phyloP scores from a whole-genome alignment of 2,797 vertebrate genomes.

The Coracias cyanogaster region DNA sequence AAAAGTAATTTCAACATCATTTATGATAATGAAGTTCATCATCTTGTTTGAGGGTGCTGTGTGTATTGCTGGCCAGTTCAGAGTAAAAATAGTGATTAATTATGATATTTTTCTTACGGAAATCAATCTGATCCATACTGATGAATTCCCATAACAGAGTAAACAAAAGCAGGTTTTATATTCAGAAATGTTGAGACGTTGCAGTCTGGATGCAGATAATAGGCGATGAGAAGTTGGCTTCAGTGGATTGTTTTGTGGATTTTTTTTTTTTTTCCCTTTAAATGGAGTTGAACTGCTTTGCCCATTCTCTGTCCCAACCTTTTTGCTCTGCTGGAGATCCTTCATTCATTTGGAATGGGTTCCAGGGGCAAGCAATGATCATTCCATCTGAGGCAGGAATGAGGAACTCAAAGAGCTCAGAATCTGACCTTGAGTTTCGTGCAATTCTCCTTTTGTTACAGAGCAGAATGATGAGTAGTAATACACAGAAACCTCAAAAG shows the following conservation, averaged over 20 bases:
- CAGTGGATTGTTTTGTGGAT: not conserved
- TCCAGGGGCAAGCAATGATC: not conserved
- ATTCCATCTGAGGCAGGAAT: not conserved
- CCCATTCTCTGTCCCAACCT: accelerated
- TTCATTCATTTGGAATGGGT: not conserved
- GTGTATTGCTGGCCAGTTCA: not conserved
- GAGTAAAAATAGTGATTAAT: not conserved
- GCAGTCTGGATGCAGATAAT: not conserved
- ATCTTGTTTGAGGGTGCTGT: constrained; percentile 5
- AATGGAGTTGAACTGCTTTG: not conserved
- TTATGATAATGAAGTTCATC: constrained; percentile 1
- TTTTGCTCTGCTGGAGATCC: not conserved
- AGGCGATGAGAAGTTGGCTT: not conserved
- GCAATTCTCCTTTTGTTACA: not conserved
- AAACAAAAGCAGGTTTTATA: not conserved
- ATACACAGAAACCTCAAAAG: not conserved
- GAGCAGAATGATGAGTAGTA: not conserved
- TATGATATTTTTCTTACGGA: not conserved
- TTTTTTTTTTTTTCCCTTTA: not conserved
- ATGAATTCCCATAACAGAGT: not conserved
- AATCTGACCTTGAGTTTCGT: not conserved
- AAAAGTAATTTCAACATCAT: not conserved
- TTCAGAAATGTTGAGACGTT: not conserved
- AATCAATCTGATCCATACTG: not conserved
- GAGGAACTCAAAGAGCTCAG: not conserved